Evolutionary conservation across 2,888 invertebrate species (phyloP), one percentile per base, ranked within the genome.

Genomic region (Eupeodes latifasciatus): DNA sequence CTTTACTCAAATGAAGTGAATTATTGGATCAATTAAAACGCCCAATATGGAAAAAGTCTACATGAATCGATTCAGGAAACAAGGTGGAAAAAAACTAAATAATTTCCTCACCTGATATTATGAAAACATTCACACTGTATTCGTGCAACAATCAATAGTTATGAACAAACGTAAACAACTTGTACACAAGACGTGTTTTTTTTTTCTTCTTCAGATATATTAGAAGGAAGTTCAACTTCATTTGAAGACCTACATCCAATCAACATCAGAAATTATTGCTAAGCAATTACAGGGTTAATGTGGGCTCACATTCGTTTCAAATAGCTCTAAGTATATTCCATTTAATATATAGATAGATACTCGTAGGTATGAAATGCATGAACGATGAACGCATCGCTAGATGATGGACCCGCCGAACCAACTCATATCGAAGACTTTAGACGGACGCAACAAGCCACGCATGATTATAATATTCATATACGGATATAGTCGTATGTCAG

Each of bases 261-360:
- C 79, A 80, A 77, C 72, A 84, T 72, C 57, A 59, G 74, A 74
- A 85, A 78, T 81, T 81, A 88, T 88, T 88, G 49, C 88, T 19
- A 59, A 81, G 77, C 88, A 88, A 88, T 88, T 88, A 85, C 88
- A 88, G 85, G 84, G 85, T 85, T 85, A 88, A 85, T 84, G 85
- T 85, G 88, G 88, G 85, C 81, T 64, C 81, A 81, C 88, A 88
- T 81, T 85, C 71, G 61, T 81, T 84, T 72, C 66, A 77, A 74
- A 75, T 76, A 49, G 75, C 78, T 78, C 78, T 74, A 66, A 71
- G 61, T 59, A 6, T 27, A 62, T 44, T 66, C 67, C 74, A 57
- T 80, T 57, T 66, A n/a, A 40, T 36, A 36, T 36, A 36, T 7
- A 5, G 5, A 40, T 9, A 40, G 40, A 40, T 40, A 40, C 40